Evolutionary conservation across 2,113 vertebrate species (phyloP).

Genomic region (Orthonyx spaldingii): DNA sequence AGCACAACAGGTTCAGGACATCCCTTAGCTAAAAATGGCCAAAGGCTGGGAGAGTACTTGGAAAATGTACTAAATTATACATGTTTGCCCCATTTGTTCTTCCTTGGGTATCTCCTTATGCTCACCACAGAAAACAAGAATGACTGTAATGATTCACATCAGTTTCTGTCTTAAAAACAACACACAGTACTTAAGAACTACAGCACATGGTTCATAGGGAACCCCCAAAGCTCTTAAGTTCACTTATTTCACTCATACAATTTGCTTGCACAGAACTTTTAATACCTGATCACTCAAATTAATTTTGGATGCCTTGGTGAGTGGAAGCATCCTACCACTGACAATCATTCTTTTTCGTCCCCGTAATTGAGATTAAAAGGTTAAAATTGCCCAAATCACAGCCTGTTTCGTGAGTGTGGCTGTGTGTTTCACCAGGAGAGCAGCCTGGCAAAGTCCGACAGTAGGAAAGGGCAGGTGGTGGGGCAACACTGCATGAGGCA

Average conservation of each 20-base stretch:
- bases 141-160: neutral
- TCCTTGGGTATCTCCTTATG: neutral
- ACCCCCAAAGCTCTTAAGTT: neutral
- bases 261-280: neutral
- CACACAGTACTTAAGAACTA: neutral
- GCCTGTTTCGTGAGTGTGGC: fast-evolving
- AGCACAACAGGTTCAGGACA: neutral
- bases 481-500: neutral
- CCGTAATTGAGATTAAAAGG: neutral
- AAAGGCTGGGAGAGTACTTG: neutral
- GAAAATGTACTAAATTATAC: neutral
- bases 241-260: neutral
- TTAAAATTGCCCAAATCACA: neutral
- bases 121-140: neutral
- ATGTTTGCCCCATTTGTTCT: neutral
- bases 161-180: neutral
- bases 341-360: neutral
- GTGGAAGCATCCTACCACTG: neutral
- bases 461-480: neutral
- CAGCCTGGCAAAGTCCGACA: neutral
- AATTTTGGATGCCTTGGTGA: neutral
- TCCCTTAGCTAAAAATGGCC: neutral
- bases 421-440: neutral
- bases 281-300: neutral
- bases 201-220: neutral